phyloP scores from a whole-genome alignment of 1,140 invertebrate genomes.

The Dendrolimus punctatus region DNA sequence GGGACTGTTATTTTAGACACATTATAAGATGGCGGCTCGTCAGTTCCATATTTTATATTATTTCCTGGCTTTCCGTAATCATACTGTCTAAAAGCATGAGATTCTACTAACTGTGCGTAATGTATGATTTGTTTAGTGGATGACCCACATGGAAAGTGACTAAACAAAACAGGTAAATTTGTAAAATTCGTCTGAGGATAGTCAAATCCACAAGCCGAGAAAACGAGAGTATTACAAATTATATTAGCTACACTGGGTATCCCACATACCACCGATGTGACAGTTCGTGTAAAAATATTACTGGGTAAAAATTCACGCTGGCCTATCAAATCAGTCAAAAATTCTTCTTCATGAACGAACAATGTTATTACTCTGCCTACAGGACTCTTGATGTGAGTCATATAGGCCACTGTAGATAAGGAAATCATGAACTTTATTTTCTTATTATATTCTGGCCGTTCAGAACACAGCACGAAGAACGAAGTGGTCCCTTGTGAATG shows the following conservation, averaged over 20 bases:
- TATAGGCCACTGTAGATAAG: constrained; percentile 75
- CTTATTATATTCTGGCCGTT: constrained; percentile 73
- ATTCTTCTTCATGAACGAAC: not conserved
- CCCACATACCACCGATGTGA: constrained; percentile 1
- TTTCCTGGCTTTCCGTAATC: constrained; percentile 55
- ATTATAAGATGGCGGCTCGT: constrained; percentile 74
- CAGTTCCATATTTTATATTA: constrained; percentile 49
- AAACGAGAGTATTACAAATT: constrained; percentile 10
- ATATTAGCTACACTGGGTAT: not conserved
- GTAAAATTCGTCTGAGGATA: constrained; percentile 42
- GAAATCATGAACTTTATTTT: constrained; percentile 74
- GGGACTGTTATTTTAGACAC: constrained; percentile 74
- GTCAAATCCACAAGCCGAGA: constrained; percentile 18
- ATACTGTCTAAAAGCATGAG: constrained; percentile 54
- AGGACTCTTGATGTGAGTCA: constrained; percentile 66
- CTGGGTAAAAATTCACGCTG: constrained; percentile 4
- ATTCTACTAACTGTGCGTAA: constrained; percentile 74
- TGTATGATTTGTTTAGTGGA: constrained; percentile 83
- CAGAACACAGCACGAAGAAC: constrained; percentile 70
- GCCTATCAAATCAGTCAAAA: not conserved
- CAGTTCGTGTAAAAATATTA: not conserved
- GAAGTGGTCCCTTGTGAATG: constrained; percentile 59
- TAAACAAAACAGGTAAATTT: constrained; percentile 79
- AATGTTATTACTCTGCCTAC: constrained; percentile 26
- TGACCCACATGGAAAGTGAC: constrained; percentile 84